Base-by-base conservation (phyloP, 2,888 invertebrate genomes). In the Serrognathus titanus region DNA sequence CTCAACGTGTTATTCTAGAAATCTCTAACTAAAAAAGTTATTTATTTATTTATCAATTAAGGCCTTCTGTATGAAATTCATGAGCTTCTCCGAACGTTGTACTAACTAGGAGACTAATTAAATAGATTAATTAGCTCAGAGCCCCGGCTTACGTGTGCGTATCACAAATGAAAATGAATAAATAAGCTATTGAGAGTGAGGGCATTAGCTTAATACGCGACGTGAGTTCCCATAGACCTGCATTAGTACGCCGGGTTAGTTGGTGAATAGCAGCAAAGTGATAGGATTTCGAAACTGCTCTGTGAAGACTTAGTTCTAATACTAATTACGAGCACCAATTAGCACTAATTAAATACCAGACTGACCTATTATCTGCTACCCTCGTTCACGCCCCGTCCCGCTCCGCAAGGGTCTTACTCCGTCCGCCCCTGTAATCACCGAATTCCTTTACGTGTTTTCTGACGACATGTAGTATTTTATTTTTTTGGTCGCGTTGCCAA, bases 261-360 rank as follows among this genome's bases (percentile, higher is more conserved):
- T 43, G 43, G 43, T 43, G 43, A 43, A 43, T 43, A 38, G 37
- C 11, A 45, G 57, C 53, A 57, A 62, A 66, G 69, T 68, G 69
- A 72, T 73, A 71, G 74, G 72, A 73, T 74, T 74, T 71, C 70
- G 69, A 71, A 74, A 72, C 71, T 71, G 74, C 73, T 74, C 72
- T 74, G 75, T 73, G 70, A 75, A 73, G 74, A 69, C 74, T 73
- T 72, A 74, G 72, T 74, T 74, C 72, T 76, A 72, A 74, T 73
- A 74, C 75, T 75, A 76, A 76, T 76, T 76, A 75, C 73, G 67
- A 71, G 71, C 69, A 70, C 75, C 75, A 76, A 76, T 76, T 76
- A 76, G 75, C 68, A 69, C 74, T 75, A 76, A 76, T 76, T 76
- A 75, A 76, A 76, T 74, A 70, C 72, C 71, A 65, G 72, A 71